Base-by-base conservation (phyloP, 1,140 invertebrate species). In the Diachasmimorpha longicaudata region DNA sequence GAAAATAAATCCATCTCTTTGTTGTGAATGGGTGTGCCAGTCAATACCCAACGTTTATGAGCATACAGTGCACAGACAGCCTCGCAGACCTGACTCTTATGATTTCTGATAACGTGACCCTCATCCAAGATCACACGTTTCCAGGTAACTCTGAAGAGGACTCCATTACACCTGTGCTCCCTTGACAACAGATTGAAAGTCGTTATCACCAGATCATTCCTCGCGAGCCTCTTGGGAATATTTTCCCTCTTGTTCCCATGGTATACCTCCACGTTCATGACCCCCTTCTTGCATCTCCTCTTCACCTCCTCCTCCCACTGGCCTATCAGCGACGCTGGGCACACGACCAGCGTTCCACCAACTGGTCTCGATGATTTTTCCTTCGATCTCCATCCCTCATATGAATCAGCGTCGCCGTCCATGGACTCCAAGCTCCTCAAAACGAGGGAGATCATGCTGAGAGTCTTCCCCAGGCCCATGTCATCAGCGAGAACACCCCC, bases 1-100 rank as follows among this genome's bases (percentile, higher is more conserved):
- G 96, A 93, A 89, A 94, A 98, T 19, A 98, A 90, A 89, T 99
- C 97, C 46, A 94, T 84, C 82, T 97, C 93, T 85, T 96, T 95
- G 85, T 99, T 99, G 79, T 99, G 97, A 70, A 99, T 94, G 0
- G 97, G 97, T 0, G 98, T 99, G 11, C 98, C 98, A 8, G 97
- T 98, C 0, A 99, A 89, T 0, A 92, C 93, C 97, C 97, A 99
- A 52, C 96, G 91, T 36, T 91, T 90, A 58, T 85, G 87, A 0
- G 90, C 92, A 0, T 80, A 78, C 4, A 99, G 84, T 13, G 86
- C 84, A 84, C 92, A 95, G 0, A 94, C 93, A 0, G 95, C 93
- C 79, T 91, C 81, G 0, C 95, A 93, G 0, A 92, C 93, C 70
- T 92, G 88, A 16, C 93, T 93, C 87, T 95, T 97, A 81, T 94